phyloP scores from a whole-genome alignment of 2,888 invertebrate genomes.

The Melinaea marsaeus region DNA sequence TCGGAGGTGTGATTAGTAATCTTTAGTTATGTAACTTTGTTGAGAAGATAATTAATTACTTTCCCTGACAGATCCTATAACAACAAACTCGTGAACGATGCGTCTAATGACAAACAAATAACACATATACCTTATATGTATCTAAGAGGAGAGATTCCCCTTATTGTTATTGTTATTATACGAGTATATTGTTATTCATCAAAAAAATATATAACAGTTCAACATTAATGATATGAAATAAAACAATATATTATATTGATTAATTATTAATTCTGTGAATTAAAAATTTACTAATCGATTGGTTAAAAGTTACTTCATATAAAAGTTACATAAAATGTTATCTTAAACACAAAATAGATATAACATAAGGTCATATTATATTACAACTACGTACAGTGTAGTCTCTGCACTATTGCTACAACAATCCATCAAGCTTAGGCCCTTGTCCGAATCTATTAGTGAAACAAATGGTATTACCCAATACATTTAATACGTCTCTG shows the following conservation, averaged over 20 bases:
- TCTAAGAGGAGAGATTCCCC: neutral
- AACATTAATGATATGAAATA: too few relatives aligned
- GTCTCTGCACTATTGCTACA: too few relatives aligned
- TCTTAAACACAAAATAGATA: too few relatives aligned
- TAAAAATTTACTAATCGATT: too few relatives aligned
- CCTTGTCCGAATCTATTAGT: constrained; percentile 48
- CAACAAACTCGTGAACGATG: constrained; percentile 16
- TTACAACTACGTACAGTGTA: too few relatives aligned
- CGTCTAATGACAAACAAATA: neutral
- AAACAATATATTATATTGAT: too few relatives aligned
- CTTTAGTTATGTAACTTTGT: constrained; percentile 40
- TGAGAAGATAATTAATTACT: constrained; percentile 38
- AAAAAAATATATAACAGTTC: too few relatives aligned
- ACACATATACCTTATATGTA: neutral
- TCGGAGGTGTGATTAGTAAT: constrained; percentile 47
- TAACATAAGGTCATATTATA: neutral
- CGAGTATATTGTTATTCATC: too few relatives aligned
- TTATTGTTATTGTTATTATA: too few relatives aligned
- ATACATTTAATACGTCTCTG: constrained; percentile 14
- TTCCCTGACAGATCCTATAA: constrained; percentile 22
- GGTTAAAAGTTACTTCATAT: too few relatives aligned
- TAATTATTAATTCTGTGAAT: too few relatives aligned
- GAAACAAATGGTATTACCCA: constrained; percentile 44
- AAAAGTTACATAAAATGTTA: too few relatives aligned
- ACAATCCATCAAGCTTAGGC: constrained; percentile 20